Conservation (phyloP, 2,113 vertebrate species). For the Epinephelus cyanopodus region DNA sequence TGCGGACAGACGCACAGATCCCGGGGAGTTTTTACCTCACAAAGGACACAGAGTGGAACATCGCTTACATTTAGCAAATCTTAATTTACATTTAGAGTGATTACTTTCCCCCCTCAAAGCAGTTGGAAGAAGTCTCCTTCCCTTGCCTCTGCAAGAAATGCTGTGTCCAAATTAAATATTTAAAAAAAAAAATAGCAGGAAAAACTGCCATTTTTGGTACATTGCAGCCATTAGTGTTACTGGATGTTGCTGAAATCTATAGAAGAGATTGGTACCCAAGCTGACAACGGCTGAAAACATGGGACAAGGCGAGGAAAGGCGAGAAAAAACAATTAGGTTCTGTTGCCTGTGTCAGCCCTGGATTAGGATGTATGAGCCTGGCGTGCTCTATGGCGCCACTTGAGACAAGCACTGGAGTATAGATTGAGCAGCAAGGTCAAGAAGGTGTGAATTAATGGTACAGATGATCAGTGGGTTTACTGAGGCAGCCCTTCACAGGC, state of each 20-base stretch:
- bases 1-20: conserved; percentile 25
- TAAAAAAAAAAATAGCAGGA: not conserved
- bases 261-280: not conserved
- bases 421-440: conserved; percentile 72
- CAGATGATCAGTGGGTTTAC: conserved; percentile 71
- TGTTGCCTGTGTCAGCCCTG: conserved; percentile 12
- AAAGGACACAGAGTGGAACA: conserved; percentile 43
- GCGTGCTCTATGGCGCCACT: conserved; percentile 33
- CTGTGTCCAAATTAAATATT: not conserved
- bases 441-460: conserved; percentile 73
- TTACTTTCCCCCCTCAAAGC: conserved; percentile 40
- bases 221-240: not conserved
- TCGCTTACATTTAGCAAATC: conserved; percentile 51
- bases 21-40: conserved; percentile 43
- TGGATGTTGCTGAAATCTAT: conserved; percentile 9
- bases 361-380: conserved; percentile 46
- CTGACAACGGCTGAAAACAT: not conserved
- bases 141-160: not conserved
- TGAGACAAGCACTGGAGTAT: conserved; percentile 46
- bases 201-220: not conserved
- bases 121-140: conserved; percentile 25
- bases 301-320: not conserved
- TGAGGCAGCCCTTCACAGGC: conserved; percentile 54
- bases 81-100: conserved; percentile 80
- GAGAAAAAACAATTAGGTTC: not conserved